Evolutionary conservation across 2,797 vertebrate genomes (phyloP).

Genomic region (Coccyzus lansbergi): DNA sequence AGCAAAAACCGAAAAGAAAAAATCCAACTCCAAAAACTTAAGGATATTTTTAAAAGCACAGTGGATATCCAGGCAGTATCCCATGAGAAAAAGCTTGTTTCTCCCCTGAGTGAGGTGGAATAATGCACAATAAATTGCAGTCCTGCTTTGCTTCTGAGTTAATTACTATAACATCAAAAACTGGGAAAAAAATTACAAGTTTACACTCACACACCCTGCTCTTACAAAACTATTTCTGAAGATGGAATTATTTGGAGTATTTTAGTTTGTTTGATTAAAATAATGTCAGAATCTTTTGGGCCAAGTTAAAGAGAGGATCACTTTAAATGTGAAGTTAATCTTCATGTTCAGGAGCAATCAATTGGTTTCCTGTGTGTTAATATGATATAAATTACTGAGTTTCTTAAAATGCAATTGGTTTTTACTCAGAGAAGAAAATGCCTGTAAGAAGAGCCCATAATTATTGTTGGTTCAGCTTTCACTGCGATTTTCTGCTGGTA

Average conservation of each 20-base stretch:
- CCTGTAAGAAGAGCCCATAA: not conserved
- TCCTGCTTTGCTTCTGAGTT: not conserved
- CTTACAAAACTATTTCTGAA: not conserved
- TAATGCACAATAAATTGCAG: fast-evolving
- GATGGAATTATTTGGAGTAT: not conserved
- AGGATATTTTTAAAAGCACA: not conserved
- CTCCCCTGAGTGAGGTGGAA: not conserved
- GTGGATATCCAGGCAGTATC: not conserved
- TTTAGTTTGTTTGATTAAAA: not conserved
- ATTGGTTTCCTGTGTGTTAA: not conserved
- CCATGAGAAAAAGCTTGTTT: not conserved
- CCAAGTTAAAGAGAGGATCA: not conserved
- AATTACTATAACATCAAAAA: not conserved
- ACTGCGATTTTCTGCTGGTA: conserved; percentile 26
- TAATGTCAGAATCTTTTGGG: not conserved
- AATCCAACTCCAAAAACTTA: not conserved
- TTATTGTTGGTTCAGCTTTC: not conserved
- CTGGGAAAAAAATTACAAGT: not conserved
- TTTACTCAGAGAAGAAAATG: not conserved
- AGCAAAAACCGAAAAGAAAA: not conserved
- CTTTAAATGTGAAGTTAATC: not conserved
- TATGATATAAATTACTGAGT: not conserved
- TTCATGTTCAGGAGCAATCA: not conserved
- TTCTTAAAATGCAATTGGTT: not conserved
- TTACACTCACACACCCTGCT: not conserved